Conservation (phyloP, 2,888 invertebrate genomes). For the Cryptosula pallasiana region DNA sequence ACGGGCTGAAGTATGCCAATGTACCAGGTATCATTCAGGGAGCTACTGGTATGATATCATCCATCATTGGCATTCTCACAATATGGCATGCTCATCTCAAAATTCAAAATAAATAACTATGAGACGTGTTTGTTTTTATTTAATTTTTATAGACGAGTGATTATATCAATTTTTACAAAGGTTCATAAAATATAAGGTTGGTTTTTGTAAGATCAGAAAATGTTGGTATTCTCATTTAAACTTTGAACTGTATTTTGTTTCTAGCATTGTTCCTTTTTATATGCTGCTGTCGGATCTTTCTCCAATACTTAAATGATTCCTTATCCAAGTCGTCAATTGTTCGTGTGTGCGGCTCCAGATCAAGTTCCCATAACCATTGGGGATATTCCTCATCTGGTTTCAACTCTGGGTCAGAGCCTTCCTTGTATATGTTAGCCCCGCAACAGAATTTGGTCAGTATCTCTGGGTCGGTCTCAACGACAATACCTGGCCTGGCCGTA, state of each 20-base stretch:
- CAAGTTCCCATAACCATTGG: conserved; percentile 79
- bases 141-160: no score
- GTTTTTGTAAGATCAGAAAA: no score
- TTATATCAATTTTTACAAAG: no score
- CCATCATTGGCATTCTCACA: conserved; percentile 71
- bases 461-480: conserved; percentile 75
- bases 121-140: no score
- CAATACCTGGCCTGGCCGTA: conserved; percentile 28
- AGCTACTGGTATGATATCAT: conserved; percentile 72
- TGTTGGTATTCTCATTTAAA: background rate
- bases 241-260: background rate
- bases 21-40: conserved; percentile 75
- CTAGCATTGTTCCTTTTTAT: conserved; percentile 15
- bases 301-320: conserved; percentile 75
- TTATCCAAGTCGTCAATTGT: conserved; percentile 73
- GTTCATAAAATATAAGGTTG: no score
- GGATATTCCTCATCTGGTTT: conserved; percentile 80
- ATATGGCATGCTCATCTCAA: conserved; percentile 74
- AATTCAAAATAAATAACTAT: conserved; percentile 51
- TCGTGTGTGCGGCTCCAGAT: conserved; percentile 38
- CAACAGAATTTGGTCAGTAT: conserved; percentile 73
- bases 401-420: conserved; percentile 68
- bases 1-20: conserved; percentile 71
- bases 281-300: conserved; percentile 59
- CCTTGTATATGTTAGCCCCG: conserved; percentile 74